phyloP scores from a whole-genome alignment of 2,888 invertebrate genomes.

The Brachypalpus laphriformis region DNA sequence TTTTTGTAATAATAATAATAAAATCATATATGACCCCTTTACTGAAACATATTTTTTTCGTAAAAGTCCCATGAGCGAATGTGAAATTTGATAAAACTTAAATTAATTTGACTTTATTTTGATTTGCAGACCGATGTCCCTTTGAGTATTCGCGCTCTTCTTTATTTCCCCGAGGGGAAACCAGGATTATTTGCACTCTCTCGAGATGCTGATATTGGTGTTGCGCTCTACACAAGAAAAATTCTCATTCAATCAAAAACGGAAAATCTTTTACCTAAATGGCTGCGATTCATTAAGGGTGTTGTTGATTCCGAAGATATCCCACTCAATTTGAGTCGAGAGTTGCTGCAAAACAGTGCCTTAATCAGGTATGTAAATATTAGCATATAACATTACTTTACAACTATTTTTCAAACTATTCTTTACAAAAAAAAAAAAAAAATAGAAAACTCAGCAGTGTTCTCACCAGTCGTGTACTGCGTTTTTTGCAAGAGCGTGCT shows the following conservation, averaged over 20 bases:
- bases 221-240: slow-evolving; percentile 95
- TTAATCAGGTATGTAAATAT: slow-evolving; percentile 86
- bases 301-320: slow-evolving; percentile 99
- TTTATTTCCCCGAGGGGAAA: slow-evolving; percentile 97
- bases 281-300: slow-evolving; percentile 97
- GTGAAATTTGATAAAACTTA: too few species aligned
- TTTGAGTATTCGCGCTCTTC: slow-evolving; percentile 92
- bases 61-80: too few species aligned
- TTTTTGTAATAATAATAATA: too few species aligned
- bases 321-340: slow-evolving; percentile 97
- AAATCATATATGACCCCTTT: too few species aligned
- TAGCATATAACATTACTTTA: background rate
- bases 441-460: slow-evolving; percentile 91
- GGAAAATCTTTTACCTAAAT: slow-evolving; percentile 95
- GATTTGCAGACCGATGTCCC: slow-evolving; percentile 86
- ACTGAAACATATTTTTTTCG: too few species aligned
- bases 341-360: slow-evolving; percentile 96
- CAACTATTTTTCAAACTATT: background rate
- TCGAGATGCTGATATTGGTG: slow-evolving; percentile 91
- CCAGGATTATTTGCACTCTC: slow-evolving; percentile 96
- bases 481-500: slow-evolving; percentile 93
- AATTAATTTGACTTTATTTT: slow-evolving; percentile 7
- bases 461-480: slow-evolving; percentile 91
- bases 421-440: background rate
- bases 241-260: slow-evolving; percentile 96